Conservation (phyloP, 2,113 vertebrate species). For the Cairina moschata region DNA sequence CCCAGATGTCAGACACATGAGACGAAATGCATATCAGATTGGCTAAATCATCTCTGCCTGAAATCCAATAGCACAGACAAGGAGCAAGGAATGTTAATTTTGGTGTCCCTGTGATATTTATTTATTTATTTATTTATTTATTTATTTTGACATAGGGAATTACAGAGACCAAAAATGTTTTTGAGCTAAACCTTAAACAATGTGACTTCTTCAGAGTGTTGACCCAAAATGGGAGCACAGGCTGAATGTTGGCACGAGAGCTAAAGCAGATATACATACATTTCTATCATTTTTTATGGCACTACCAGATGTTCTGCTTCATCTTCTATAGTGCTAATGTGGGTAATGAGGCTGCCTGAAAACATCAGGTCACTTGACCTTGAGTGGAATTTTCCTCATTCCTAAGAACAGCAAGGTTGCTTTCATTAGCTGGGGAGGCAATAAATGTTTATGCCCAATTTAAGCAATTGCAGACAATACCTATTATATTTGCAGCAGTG, state of each 20-base stretch:
- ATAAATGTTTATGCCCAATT: conserved; percentile 68
- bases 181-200: background rate
- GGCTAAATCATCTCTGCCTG: background rate
- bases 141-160: background rate
- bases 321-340: conserved; percentile 21
- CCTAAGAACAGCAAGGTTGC: background rate
- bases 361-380: conserved; percentile 62
- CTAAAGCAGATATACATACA: conserved; percentile 21
- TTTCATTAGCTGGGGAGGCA: conserved; percentile 37
- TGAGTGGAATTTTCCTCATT: conserved; percentile 52
- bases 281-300: conserved; percentile 52
- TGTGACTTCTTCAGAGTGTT: background rate
- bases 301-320: conserved; percentile 56
- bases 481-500: conserved; percentile 25
- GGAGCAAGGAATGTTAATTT: background rate
- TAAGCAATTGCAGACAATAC: conserved; percentile 43
- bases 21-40: background rate
- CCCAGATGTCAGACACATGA: background rate
- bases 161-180: conserved; percentile 30
- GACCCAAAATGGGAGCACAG: background rate
- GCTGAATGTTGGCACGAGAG: background rate
- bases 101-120: background rate
- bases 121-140: background rate
- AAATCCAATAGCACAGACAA: background rate
- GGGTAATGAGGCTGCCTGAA: conserved; percentile 56